Evolutionary conservation across 2,113 vertebrate species (phyloP).

Genomic region (Ciconia boyciana): DNA sequence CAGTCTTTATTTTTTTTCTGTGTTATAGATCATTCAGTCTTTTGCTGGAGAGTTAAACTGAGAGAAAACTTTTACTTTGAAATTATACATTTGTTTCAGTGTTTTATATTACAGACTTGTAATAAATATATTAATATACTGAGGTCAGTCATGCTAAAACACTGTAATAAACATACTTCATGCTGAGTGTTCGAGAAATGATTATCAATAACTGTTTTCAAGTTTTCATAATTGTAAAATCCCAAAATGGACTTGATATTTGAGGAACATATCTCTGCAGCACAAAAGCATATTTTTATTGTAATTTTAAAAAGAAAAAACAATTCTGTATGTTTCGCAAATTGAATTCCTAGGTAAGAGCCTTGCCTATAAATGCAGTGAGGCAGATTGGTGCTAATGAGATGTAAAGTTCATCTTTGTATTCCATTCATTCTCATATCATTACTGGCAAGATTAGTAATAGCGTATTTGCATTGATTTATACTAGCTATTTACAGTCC

Average conservation of each 20-base stretch:
- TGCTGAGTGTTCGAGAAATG: neutral
- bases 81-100: neutral
- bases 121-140: neutral
- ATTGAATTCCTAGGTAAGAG: neutral
- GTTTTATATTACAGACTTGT: neutral
- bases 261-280: neutral
- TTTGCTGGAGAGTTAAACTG: neutral
- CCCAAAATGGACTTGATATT: neutral
- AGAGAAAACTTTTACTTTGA: neutral
- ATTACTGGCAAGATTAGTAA: slow-evolving; percentile 5
- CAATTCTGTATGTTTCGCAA: neutral
- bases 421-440: neutral
- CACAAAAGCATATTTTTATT: neutral
- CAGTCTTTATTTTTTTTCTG: neutral
- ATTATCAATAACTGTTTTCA: neutral
- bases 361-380: neutral
- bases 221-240: neutral
- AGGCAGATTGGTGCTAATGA: neutral
- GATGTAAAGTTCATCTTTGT: neutral
- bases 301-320: neutral
- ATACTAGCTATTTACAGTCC: neutral
- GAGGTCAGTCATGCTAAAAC: neutral
- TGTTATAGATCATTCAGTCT: neutral
- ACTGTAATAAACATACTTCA: neutral
- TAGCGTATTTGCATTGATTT: neutral